Base-by-base conservation (phyloP, 2,113 vertebrate species). In the Alouatta palliata region DNA sequence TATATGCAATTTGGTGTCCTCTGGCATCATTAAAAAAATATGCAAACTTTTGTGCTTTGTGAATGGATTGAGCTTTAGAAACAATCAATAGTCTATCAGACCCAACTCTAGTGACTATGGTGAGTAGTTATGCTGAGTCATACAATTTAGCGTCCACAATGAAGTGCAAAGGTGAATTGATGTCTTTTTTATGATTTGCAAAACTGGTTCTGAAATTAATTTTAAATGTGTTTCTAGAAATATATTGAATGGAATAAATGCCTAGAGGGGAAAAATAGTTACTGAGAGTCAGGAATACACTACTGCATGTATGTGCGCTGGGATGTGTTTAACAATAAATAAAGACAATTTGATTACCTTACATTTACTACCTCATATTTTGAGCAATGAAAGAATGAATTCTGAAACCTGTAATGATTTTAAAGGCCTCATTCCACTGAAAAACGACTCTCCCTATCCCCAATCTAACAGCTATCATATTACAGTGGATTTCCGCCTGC, bases 131-230 rank as follows among this genome's bases (percentile, higher is more conserved):
- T 56, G 17, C 37, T 95, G 32, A 68, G 1, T 83, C 68, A 85
- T 77, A 86, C 20, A 64, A 49, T 47, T 81, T 47, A 85, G 43
- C 11, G 6, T 70, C 47, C 49, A 93, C 61, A 93, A 85, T 70
- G 12, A 90, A 87, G 40, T 90, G 8, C 81, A 43, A 94, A 12
- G 79, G 54, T 27, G 87, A 88, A 82, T 7, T 19, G 19, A 6
- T 21, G 25, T 37, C 54, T 86, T 37, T 92, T 87, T 71, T 77
- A 43, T 87, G 58, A 45, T 97, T 94, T 71, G 27, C 35, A 89
- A 90, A 95, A 92, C 16, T 90, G 17, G 16, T n/a, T 77, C 49
- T 95, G 45, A 80, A 90, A 83, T 88, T 87, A 52, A 82, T 91
- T 95, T 90, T 68, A 94, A 80, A 54, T 81, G 23, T 37, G 71